Evolutionary conservation across 2,888 invertebrate genomes (phyloP).

Genomic region (Dasypogon diadema): DNA sequence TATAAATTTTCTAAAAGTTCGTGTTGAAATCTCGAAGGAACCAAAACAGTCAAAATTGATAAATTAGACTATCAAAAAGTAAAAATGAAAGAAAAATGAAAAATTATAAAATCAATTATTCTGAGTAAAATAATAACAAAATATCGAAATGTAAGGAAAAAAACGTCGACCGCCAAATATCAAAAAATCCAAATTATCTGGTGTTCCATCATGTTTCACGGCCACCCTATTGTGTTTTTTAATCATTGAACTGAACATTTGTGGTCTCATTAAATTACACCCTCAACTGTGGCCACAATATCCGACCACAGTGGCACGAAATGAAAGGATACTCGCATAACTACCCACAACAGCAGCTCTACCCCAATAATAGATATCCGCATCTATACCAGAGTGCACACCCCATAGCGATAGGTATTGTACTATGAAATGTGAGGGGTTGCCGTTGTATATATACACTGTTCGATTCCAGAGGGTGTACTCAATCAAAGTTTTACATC

Average conservation of each 20-base stretch:
- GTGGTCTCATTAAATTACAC: conserved; percentile 56
- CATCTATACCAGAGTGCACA: conserved; percentile 48
- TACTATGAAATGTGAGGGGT: conserved; percentile 39
- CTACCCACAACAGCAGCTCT: conserved; percentile 37
- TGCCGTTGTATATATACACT: conserved; percentile 9
- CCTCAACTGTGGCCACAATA: conserved; percentile 52
- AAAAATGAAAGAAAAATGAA: too few relatives aligned
- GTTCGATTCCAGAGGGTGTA: conserved; percentile 54
- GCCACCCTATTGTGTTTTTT: conserved; percentile 27
- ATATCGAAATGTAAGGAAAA: too few relatives aligned
- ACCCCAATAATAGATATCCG: conserved; percentile 28
- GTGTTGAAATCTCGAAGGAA: too few relatives aligned
- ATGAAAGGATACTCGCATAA: conserved; percentile 9
- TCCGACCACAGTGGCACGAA: conserved; percentile 35
- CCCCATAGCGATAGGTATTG: conserved; percentile 11
- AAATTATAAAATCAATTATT: too few relatives aligned
- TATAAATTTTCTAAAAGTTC: too few relatives aligned
- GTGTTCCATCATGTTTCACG: conserved; percentile 37
- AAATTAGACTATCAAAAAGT: too few relatives aligned
- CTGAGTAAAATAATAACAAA: too few relatives aligned
- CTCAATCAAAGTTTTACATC: conserved; percentile 52
- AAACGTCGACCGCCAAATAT: too few relatives aligned
- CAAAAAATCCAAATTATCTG: conserved; percentile 10
- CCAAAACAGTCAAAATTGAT: too few relatives aligned
- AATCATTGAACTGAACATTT: conserved; percentile 53